Conservation (phyloP, 2,888 invertebrate species). For the Acanthopleura granulata region DNA sequence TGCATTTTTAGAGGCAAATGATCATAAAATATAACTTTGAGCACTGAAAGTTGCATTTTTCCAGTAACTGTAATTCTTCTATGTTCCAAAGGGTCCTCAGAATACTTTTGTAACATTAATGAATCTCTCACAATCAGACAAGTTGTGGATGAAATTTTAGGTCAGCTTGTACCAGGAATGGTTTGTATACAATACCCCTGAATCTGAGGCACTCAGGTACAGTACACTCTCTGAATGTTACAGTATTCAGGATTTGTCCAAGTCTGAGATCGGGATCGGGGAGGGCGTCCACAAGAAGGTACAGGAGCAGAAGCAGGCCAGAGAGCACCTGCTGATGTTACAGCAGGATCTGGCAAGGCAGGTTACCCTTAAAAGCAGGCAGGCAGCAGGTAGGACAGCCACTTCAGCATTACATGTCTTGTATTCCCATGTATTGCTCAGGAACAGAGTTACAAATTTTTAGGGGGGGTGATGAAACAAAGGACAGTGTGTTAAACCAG, state of each 20-base stretch:
- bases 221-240: slow-evolving; percentile 19
- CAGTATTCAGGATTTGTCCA: slow-evolving; percentile 59
- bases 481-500: too few species aligned
- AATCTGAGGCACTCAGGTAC: neutral
- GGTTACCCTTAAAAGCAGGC: slow-evolving; percentile 95
- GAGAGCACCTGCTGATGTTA: slow-evolving; percentile 89
- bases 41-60: too few species aligned
- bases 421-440: too few species aligned
- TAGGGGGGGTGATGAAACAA: too few species aligned
- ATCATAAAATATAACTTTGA: too few species aligned
- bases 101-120: too few species aligned
- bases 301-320: slow-evolving; percentile 86
- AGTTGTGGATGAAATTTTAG: neutral
- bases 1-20: too few species aligned
- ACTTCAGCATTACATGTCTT: too few species aligned
- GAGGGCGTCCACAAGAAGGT: slow-evolving; percentile 78
- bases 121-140: too few species aligned
- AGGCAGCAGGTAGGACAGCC: slow-evolving; percentile 83
- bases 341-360: slow-evolving; percentile 86
- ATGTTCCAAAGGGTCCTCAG: too few species aligned
- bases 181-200: neutral
- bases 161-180: neutral
- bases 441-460: too few species aligned
- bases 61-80: too few species aligned
- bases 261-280: slow-evolving; percentile 55